Conservation (phyloP, 2,797 vertebrate genomes). For the Limnodromus scolopaceus region DNA sequence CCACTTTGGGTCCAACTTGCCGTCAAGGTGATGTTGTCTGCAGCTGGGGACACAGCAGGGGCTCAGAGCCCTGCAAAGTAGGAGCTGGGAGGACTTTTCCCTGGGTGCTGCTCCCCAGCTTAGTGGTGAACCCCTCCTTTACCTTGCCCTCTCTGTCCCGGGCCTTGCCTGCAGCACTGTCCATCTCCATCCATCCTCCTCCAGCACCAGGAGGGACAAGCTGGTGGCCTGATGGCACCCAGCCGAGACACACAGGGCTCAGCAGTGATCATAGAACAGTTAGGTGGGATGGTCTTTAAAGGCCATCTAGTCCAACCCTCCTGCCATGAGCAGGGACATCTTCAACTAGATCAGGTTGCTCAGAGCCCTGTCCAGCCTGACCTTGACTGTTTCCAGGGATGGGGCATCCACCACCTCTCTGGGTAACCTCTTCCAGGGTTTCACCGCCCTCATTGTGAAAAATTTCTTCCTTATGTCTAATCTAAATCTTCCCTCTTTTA, state of each 20-base stretch:
- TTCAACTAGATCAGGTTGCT: background rate
- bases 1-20: background rate
- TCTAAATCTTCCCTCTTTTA: background rate
- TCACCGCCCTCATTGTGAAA: background rate
- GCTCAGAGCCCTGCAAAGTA: background rate
- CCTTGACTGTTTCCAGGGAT: background rate
- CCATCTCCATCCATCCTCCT: background rate
- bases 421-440: background rate
- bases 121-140: background rate
- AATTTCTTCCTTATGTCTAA: too few relatives aligned
- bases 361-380: background rate
- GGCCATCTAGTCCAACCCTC: background rate
- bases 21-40: accelerated
- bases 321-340: background rate
- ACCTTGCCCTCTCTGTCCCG: accelerated
- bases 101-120: accelerated
- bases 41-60: background rate
- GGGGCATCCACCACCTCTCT: background rate
- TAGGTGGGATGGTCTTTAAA: background rate
- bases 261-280: background rate
- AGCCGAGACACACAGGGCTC: background rate
- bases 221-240: background rate
- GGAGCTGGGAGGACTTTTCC: background rate
- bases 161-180: background rate
- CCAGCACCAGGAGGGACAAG: background rate